phyloP scores from a whole-genome alignment of 2,113 vertebrate genomes.

The Kryptolebias marmoratus region DNA sequence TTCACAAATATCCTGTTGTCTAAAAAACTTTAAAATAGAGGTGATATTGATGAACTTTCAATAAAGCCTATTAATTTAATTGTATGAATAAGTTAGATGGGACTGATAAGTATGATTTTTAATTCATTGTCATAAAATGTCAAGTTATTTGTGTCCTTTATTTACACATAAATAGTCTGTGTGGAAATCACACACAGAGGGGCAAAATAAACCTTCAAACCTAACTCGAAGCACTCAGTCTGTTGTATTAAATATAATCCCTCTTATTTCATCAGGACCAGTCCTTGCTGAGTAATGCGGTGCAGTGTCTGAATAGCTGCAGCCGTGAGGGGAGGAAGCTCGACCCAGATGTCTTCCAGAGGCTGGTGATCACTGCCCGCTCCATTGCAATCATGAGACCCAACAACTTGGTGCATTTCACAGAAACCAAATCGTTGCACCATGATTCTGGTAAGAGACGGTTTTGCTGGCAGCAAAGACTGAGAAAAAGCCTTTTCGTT shows the following conservation, averaged over 20 bases:
- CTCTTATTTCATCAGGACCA: constrained; percentile 85
- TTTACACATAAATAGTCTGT: no score
- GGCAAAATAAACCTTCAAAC: not conserved
- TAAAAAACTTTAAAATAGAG: not conserved
- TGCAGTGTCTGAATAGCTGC: constrained; percentile 91
- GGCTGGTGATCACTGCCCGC: constrained; percentile 95
- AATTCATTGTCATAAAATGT: no score
- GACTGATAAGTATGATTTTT: no score
- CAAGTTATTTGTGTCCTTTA: no score
- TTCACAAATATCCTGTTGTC: not conserved
- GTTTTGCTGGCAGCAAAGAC: not conserved
- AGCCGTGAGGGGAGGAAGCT: constrained; percentile 92
- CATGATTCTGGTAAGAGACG: constrained; percentile 84
- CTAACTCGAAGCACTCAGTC: not conserved
- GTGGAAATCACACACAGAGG: not conserved
- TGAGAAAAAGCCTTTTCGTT: not conserved
- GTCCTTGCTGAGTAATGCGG: constrained; percentile 94
- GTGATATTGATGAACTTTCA: no score
- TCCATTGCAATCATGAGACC: constrained; percentile 98
- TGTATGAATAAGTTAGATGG: no score
- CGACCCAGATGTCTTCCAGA: constrained; percentile 97
- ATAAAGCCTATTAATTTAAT: no score
- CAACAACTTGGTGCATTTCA: constrained; percentile 97
- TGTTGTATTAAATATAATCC: not conserved
- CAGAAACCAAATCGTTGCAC: constrained; percentile 87